A percentile compares a stretch with the other conserved stretches of the same genome.
Conservation (phyloP, 2,113 vertebrate species). For the Eonycteris spelaea region DNA sequence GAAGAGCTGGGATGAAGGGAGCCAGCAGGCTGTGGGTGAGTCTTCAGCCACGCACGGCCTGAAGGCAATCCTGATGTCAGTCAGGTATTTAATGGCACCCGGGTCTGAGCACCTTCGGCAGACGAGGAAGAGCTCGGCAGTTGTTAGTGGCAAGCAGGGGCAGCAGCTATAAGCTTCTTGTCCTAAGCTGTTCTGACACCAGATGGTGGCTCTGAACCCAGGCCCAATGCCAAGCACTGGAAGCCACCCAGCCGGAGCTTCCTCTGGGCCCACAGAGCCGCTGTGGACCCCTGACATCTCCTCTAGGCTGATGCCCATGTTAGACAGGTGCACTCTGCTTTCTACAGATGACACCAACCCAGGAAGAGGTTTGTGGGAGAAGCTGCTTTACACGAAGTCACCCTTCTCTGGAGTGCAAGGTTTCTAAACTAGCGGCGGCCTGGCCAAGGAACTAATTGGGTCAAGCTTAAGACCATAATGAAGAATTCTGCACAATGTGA, state of each 20-base stretch:
- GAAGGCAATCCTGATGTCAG: background rate
- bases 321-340: background rate
- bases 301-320: background rate
- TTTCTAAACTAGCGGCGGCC: constrained; percentile 41
- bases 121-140: background rate
- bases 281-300: background rate
- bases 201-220: background rate
- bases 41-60: background rate
- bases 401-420: background rate
- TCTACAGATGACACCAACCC: background rate
- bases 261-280: background rate
- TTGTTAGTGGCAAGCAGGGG: background rate
- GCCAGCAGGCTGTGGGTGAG: background rate
- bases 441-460: background rate
- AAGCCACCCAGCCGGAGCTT: background rate
- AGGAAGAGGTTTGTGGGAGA: background rate
- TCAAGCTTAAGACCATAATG: constrained; percentile 63
- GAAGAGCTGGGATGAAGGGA: background rate
- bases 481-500: constrained; percentile 79
- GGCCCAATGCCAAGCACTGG: background rate
- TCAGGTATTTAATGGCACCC: constrained; percentile 52
- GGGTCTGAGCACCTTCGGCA: constrained; percentile 62
- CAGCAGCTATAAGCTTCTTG: background rate
- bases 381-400: background rate
- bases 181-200: background rate